These are phyloP conservation scores for Protodeltote pygarga DNA, from an alignment of 2,888 invertebrate species.

Conservation along the genomic window DNA sequence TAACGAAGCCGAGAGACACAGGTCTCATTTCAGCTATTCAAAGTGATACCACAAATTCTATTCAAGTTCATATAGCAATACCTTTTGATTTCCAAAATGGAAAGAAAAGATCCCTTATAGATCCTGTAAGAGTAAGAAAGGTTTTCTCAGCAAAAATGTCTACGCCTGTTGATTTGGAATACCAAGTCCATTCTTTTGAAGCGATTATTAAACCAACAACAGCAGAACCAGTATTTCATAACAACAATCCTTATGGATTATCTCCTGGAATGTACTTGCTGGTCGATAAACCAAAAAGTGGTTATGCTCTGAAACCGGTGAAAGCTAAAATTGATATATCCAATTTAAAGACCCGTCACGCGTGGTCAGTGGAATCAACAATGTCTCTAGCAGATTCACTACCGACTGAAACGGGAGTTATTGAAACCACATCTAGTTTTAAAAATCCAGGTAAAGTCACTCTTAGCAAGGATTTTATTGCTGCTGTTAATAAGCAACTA, in stretches of 20 bases:
- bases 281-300: constrained; percentile 56
- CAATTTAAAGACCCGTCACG: constrained; percentile 29
- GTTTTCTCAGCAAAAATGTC: constrained; percentile 72
- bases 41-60: constrained; percentile 50
- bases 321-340: constrained; percentile 31
- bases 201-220: constrained; percentile 17
- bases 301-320: constrained; percentile 61
- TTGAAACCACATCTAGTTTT: constrained; percentile 44
- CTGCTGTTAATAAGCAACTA: constrained; percentile 63
- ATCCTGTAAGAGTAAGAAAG: constrained; percentile 58
- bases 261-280: constrained; percentile 69
- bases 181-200: constrained; percentile 68
- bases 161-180: constrained; percentile 73
- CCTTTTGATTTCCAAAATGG: constrained; percentile 53
- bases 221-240: background rate
- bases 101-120: constrained; percentile 58
- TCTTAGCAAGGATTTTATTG: constrained; percentile 63
- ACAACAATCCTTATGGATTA: constrained; percentile 18
- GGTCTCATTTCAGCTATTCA: background rate
- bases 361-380: constrained; percentile 2
- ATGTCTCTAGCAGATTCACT: constrained; percentile 14
- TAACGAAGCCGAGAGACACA: too few relatives aligned
- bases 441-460: constrained; percentile 53
- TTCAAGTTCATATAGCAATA: constrained; percentile 73
- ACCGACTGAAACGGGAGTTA: constrained; percentile 18